A percentile compares a stretch with the other conserved stretches of the same genome.
phyloP scores from a whole-genome alignment of 2,797 vertebrate genomes.

The Peromyscus aztecus region DNA sequence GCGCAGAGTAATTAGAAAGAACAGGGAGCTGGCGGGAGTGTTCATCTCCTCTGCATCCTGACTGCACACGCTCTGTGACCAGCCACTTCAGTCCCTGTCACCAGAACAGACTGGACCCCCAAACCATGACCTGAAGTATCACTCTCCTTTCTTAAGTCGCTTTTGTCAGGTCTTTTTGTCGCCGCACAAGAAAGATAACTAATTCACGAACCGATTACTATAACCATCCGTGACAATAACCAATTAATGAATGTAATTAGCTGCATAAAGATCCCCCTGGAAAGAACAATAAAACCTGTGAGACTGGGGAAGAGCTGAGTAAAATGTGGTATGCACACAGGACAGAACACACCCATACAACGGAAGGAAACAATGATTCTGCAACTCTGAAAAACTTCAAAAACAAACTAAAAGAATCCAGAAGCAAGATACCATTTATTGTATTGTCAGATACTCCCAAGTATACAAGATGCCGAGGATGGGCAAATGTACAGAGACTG shows the following conservation, averaged over 20 bases:
- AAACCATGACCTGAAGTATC: background rate
- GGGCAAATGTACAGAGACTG: background rate
- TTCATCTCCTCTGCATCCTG: background rate
- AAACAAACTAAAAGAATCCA: background rate
- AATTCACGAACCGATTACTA: background rate
- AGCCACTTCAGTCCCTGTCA: background rate
- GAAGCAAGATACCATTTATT: background rate
- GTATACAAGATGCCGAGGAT: background rate
- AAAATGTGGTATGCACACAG: background rate
- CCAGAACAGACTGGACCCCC: background rate
- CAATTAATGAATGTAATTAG: background rate
- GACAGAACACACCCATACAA: background rate
- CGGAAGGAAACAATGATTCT: background rate
- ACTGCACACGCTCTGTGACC: background rate
- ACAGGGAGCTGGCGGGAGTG: no score
- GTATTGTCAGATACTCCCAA: background rate
- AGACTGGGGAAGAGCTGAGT: background rate
- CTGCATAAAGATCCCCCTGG: background rate
- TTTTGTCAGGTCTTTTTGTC: background rate
- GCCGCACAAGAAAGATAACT: background rate
- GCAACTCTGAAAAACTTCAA: no score
- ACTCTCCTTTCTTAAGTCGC: background rate
- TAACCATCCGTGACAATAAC: background rate
- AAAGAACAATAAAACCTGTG: background rate
- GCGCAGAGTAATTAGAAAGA: background rate